Base-by-base conservation (phyloP, 2,888 invertebrate genomes). In the Macrophya alboannulata region DNA sequence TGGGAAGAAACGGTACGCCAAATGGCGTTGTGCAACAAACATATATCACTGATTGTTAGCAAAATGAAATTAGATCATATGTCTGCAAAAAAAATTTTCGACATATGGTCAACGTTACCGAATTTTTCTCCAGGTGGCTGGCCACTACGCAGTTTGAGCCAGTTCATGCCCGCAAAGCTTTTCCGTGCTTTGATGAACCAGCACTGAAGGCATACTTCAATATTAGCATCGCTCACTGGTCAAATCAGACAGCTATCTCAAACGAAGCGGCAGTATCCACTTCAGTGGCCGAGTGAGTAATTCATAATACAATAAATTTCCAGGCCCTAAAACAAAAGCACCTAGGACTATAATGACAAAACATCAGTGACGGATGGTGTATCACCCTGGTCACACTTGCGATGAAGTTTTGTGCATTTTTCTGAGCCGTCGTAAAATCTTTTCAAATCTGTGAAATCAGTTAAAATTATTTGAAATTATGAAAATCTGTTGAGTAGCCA, bases 101-200 rank as follows among this genome's bases (percentile, higher is more conserved):
- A n/a, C 8, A n/a, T n/a, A 55, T 55, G 6, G 6, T 8, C 55
- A 37, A 74, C 9, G 21, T 45, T 45, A 43, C 17, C 45, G 17
- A 31, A 12, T 31, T 88, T 82, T 31, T 21, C 93, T 92, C 43
- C 92, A 96, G 96, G 88, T 94, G 94, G 87, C 91, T 96, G 43
- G 95, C 95, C 10, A 95, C 96, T 3, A 96, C 96, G 0, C 96
- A 96, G 88, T 95, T 96, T 84, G 95, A 96, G 91, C 94, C 95
- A 0, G 95, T 95, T 0, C 95, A 95, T 86, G 96, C 96, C 0
- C 95, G 96, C 1, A 94, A 95, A 79, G 96, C 95, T 0, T 97
- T 97, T 91, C 97, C 97, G 0, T 97, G 97, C 91, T 97, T 96
- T 89, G 97, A 97, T 89, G 96, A 96, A 89, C 97, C 97, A 0